Base-by-base conservation (phyloP, 2,113 vertebrate genomes). In the Pterophyllum scalare region DNA sequence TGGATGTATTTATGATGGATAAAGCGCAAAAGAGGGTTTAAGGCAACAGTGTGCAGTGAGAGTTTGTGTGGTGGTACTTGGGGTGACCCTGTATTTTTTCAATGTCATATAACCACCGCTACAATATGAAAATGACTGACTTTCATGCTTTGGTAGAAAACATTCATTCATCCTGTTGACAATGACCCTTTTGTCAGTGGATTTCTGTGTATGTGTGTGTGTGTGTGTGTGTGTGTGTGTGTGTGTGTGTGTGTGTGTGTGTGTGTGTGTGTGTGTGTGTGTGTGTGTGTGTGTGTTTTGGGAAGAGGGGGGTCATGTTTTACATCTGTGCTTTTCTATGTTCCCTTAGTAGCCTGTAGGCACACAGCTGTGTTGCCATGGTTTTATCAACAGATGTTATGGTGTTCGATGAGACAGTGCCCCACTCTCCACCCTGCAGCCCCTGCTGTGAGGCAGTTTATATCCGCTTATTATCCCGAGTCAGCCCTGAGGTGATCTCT, bases 361-460 rank as follows among this genome's bases (percentile, higher is more conserved):
- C 93, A 92, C 90, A 93, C 94, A 95, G 94, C 93, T 94, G 94
- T 83, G 83, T 88, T 89, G 76, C 86, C 61, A 84, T 86, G 81
- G 88, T 90, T 94, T 89, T 82, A 81, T 81, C 87, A 88, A 84
- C 91, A 89, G 78, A 91, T 89, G 90, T 91, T 80, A n/a, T 49
- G 38, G 82, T 46, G 54, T 76, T 83, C 85, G 81, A 75, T 65
- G 81, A 77, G 82, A 75, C n/a, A 40, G 43, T 83, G 78, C 80
- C 67, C 84, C 80, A 3, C 38, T 62, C 81, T 89, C 79, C 86
- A 57, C 89, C 89, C 88, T 75, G 57, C 54, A 90, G 89, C 77
- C 56, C 90, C 84, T 78, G 85, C 86, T 93, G 87, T 91, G 87
- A 84, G 88, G 87, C 87, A 82, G 79, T 91, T 91, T 86, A 87